Base-by-base conservation (phyloP, 2,113 vertebrate genomes). In the Syngnathus typhle region DNA sequence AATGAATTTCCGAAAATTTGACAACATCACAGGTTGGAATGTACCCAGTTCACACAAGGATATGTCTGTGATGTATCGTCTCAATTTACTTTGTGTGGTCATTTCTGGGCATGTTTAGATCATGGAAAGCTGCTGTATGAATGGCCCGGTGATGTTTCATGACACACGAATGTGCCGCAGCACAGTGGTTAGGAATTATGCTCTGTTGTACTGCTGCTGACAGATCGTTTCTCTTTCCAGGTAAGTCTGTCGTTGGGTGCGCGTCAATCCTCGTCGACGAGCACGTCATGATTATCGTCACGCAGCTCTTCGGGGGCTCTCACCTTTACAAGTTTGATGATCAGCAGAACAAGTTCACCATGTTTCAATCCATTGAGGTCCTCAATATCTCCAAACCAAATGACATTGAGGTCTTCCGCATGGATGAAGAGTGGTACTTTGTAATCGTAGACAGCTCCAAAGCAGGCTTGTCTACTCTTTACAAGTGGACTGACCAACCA, bases 371-470 rank as follows among this genome's bases (percentile, higher is more conserved):
- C 60, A 94, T 99, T 0, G 95, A 99, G 73, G 94, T 93, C 15
- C 93, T 95, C 60, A 95, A 95, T 71, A 96, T 99, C 70, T 98
- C 96, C 56, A 98, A 99, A 88, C 96, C 97, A 41, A 99, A 98
- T 1, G 96, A 98, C 72, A 96, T 98, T 4, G 96, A 98, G 81
- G 90, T 95, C 68, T 98, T 99, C 82, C 91, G 93, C 80, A 94
- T 99, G 21, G 93, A 95, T 0, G 88, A 90, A 0, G 93, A 96
- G 47, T 94, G 91, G 64, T 98, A 94, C 87, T 98, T 98, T 74
- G 82, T 98, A 78, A 98, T 99, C 5, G 95, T 95, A 0, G 97
- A 99, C 84, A 97, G 97, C 85, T 98, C 97, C 8, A 98, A 99
- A 84, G 95, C 96, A 0, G 97, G 96, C 7, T 82, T 96, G 84